A percentile compares a stretch with the other conserved stretches of the same genome.
Evolutionary conservation across 1,140 invertebrate genomes (phyloP).

Genomic region (Luehdorfia chinensis): DNA sequence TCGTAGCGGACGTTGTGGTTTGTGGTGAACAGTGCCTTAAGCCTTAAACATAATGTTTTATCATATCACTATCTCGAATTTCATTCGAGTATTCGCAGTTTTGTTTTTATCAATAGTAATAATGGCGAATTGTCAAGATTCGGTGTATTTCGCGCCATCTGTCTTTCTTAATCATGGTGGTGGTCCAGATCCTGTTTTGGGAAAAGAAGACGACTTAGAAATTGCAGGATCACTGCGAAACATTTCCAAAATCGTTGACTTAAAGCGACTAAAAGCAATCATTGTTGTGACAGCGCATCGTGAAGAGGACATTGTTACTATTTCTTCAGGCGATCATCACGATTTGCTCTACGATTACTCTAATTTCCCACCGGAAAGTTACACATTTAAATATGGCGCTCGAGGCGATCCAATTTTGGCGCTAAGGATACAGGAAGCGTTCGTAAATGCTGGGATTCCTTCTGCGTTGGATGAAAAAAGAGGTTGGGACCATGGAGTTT

Average conservation of each 20-base stretch:
- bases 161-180: constrained; percentile 30
- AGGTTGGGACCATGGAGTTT: constrained; percentile 69
- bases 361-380: constrained; percentile 27
- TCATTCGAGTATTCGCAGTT: too few species aligned
- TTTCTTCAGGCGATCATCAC: constrained; percentile 19
- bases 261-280: constrained; percentile 19
- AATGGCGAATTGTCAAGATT: constrained; percentile 7
- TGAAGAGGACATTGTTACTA: constrained; percentile 20
- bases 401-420: constrained; percentile 19
- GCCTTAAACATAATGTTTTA: too few species aligned
- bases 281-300: constrained; percentile 25
- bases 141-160: constrained; percentile 23
- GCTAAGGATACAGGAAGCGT: constrained; percentile 21
- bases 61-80: too few species aligned
- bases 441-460: background rate
- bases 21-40: too few species aligned
- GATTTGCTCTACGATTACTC: constrained; percentile 23
- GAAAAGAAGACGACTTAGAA: constrained; percentile 21
- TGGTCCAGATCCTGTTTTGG: constrained; percentile 22
- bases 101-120: background rate
- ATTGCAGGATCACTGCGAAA: constrained; percentile 21
- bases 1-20: too few species aligned
- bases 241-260: constrained; percentile 18
- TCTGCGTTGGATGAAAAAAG: constrained; percentile 42
- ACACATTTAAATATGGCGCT: constrained; percentile 23